Evolutionary conservation across 2,113 vertebrate genomes (phyloP), one percentile per base, ranked within the genome.

Genomic region (Zosterops lateralis): DNA sequence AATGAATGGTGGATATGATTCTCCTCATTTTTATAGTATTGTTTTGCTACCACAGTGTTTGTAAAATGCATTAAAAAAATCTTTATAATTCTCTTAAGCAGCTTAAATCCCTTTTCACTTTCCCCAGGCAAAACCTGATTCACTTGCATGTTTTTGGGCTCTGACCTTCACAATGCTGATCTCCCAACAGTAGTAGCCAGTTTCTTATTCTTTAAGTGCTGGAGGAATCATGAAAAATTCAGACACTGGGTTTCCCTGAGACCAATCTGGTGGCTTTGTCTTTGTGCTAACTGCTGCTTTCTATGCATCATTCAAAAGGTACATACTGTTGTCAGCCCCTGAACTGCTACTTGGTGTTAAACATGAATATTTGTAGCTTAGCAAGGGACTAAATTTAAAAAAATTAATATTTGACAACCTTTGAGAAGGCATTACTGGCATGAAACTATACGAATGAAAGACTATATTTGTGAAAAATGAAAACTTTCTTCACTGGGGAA

Each of bases 191-290:
- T 98, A 97, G 97, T 98, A 98, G 97, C 98, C 97, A 98, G 98
- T 98, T 98, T 98, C 98, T 98, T 98, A 98, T 98, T 98, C 98
- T 98, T 98, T 99, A 98, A 98, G 98, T 98, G 98, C 98, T 99
- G 92, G 98, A 99, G 98, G 98, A 98, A 95, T 98, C 98, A 99
- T 99, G 98, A 99, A 99, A 99, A 98, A 99, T 99, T 99, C 98
- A 99, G 98, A 96, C 97, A 98, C 95, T 96, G 97, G 98, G 98
- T 98, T 98, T 99, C 98, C 98, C 97, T 98, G 98, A 98, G 98
- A 98, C 98, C 98, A 98, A 98, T 98, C 98, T 99, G 98, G 98
- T 99, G 98, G 98, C 98, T 98, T 98, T 98, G 98, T 98, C 98
- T 99, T 98, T 99, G 98, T 99, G 98, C 98, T 98, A 97, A 98